A percentile compares a stretch with the other conserved stretches of the same genome.
Evolutionary conservation across 2,797 vertebrate genomes (phyloP).

Genomic region (Silurus lanzhouensis): DNA sequence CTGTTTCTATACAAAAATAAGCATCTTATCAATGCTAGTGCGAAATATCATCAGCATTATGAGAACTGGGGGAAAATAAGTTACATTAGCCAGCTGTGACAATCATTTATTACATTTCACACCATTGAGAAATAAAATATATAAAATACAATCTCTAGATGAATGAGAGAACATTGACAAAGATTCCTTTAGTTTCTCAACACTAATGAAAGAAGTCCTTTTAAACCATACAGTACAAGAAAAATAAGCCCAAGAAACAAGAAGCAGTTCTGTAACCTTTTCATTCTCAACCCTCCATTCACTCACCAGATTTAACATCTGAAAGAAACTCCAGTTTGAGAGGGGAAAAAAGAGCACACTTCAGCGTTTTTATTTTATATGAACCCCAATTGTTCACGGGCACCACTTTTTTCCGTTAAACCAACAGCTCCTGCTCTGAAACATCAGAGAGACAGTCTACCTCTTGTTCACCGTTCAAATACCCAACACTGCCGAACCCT

Average conservation of each 20-base stretch:
- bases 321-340: background rate
- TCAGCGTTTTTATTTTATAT: slow-evolving; percentile 16
- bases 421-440: slow-evolving; percentile 10
- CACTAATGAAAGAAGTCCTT: background rate
- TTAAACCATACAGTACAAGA: background rate
- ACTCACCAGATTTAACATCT: slow-evolving; percentile 1
- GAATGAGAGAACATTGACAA: background rate
- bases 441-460: slow-evolving; percentile 31
- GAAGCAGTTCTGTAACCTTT: background rate
- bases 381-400: slow-evolving; percentile 30
- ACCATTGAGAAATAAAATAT: background rate
- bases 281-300: slow-evolving; percentile 13
- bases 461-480: slow-evolving; percentile 37
- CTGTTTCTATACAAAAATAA: background rate
- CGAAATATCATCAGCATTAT: background rate
- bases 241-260: slow-evolving; percentile 20
- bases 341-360: background rate
- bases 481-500: background rate
- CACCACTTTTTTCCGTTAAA: slow-evolving; percentile 20
- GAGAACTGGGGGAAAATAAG: background rate
- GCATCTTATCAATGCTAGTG: too few relatives aligned
- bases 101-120: background rate
- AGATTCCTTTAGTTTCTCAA: background rate
- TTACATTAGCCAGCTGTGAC: background rate
- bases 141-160: background rate